These are phyloP conservation scores for Formica aserva DNA, from an alignment of 2,888 invertebrate species.

Conservation along the genomic window DNA sequence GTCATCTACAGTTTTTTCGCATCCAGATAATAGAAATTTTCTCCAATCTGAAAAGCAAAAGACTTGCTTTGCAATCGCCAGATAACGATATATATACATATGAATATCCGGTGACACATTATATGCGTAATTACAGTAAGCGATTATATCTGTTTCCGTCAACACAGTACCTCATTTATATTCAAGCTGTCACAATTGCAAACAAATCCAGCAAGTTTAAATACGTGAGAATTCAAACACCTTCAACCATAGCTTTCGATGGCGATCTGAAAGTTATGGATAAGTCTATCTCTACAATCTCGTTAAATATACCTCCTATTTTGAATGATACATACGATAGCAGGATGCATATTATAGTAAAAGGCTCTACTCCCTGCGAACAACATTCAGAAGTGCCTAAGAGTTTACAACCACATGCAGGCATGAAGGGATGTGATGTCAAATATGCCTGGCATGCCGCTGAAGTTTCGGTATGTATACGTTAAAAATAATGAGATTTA, in stretches of 20 bases:
- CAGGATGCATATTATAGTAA: conserved; percentile 62
- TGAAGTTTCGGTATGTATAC: conserved; percentile 58
- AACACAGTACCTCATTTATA: conserved; percentile 61
- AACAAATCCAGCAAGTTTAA: neutral
- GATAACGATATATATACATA: too few relatives aligned
- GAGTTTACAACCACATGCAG: neutral
- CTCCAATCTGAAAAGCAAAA: conserved; percentile 43
- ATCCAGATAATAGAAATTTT: conserved; percentile 47
- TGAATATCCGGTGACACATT: conserved; percentile 38
- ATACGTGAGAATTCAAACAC: conserved; percentile 20
- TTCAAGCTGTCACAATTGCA: conserved; percentile 63
- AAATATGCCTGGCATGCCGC: conserved; percentile 61
- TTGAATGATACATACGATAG: conserved; percentile 67
- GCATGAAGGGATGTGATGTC: conserved; percentile 42
- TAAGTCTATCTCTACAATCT: conserved; percentile 58
- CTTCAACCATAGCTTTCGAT: conserved; percentile 56
- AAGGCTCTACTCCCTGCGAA: conserved; percentile 63
- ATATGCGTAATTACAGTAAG: conserved; percentile 57
- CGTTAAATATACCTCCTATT: conserved; percentile 69
- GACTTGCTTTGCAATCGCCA: neutral
- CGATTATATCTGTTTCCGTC: conserved; percentile 68
- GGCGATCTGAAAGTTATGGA: conserved; percentile 26
- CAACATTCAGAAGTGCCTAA: conserved; percentile 3
- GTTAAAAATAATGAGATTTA: too few relatives aligned
- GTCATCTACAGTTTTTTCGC: conserved; percentile 59